Percentiles rank a stretch among this genome's conserved stretches.
Conservation (phyloP, 2,797 vertebrate genomes). For the Erpetoichthys calabaricus region DNA sequence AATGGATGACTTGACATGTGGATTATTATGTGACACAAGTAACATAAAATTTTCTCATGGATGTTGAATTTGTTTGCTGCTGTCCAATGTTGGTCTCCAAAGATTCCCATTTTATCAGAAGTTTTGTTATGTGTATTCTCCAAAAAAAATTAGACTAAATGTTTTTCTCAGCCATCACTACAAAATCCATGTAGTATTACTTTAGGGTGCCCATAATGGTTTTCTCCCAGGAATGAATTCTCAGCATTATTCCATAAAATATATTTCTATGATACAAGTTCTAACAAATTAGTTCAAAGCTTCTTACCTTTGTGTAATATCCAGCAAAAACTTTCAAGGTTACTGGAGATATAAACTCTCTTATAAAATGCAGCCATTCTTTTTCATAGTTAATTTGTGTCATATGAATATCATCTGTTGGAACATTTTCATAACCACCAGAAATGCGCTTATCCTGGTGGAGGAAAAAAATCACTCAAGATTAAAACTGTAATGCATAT, state of each 20-base stretch:
- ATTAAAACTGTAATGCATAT: too few species aligned
- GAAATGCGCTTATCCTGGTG: constrained; percentile 79
- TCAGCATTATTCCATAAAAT: background rate
- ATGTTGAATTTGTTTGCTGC: background rate
- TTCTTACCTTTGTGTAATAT: constrained; percentile 83
- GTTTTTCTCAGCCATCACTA: too few species aligned
- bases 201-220: background rate
- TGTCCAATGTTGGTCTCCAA: too few species aligned
- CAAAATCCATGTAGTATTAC: too few species aligned
- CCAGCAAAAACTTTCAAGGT: constrained; percentile 91
- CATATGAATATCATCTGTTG: constrained; percentile 97
- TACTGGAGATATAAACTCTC: constrained; percentile 88
- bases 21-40: background rate
- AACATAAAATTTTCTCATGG: background rate
- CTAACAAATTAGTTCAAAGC: background rate
- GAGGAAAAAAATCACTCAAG: constrained; percentile 15
- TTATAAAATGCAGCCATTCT: constrained; percentile 93
- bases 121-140: too few species aligned
- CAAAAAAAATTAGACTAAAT: too few species aligned
- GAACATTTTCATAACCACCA: constrained; percentile 93
- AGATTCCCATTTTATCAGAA: too few species aligned
- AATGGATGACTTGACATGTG: too few species aligned
- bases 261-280: background rate
- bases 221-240: background rate
- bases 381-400: constrained; percentile 77